phyloP scores from a whole-genome alignment of 2,797 vertebrate species.

The Babyrousa celebensis region DNA sequence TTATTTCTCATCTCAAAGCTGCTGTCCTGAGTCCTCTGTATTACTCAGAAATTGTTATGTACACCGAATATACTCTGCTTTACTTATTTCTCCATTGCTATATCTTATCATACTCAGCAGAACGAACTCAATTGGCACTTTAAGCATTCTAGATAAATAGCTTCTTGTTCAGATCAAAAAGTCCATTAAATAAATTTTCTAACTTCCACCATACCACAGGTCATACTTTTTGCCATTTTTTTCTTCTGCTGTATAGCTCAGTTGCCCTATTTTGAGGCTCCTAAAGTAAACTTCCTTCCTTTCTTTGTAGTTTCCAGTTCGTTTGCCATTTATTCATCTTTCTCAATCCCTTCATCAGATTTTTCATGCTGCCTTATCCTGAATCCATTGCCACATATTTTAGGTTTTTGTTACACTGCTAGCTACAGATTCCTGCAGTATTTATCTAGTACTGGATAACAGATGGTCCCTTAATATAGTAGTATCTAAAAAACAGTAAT shows the following conservation, averaged over 20 bases:
- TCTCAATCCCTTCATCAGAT: background rate
- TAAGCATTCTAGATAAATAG: background rate
- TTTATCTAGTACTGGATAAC: background rate
- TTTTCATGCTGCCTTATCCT: background rate
- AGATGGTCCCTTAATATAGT: background rate
- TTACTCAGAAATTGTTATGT: conserved; percentile 5
- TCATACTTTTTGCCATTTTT: background rate
- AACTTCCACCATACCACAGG: background rate
- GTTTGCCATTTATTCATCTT: background rate
- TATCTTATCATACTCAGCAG: background rate
- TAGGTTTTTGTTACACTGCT: background rate
- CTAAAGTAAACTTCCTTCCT: background rate
- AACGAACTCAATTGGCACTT: background rate
- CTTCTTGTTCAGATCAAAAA: background rate
- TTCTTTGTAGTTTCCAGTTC: background rate
- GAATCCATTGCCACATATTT: background rate
- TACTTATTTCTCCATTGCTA: background rate
- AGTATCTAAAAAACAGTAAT: background rate
- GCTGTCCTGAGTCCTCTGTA: background rate
- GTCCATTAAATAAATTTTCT: background rate
- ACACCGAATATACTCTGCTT: background rate
- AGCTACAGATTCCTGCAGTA: background rate
- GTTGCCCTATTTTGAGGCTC: background rate
- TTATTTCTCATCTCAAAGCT: background rate
- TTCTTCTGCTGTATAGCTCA: background rate